Conservation (phyloP, 2,797 vertebrate genomes). For the Eleutherodactylus coqui region DNA sequence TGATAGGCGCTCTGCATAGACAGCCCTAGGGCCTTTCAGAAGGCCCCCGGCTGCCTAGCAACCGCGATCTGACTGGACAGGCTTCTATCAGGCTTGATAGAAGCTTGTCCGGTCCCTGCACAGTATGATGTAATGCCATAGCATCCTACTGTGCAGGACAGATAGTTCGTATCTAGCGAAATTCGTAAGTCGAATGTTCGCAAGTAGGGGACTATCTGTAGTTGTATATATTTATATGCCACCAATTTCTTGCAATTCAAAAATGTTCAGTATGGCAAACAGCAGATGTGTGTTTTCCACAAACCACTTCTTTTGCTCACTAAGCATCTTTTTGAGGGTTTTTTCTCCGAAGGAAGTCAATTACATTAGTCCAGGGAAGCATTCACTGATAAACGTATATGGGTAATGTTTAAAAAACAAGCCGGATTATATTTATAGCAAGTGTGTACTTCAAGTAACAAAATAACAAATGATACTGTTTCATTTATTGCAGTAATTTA, state of each 20-base stretch:
- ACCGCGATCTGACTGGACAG: too few relatives aligned
- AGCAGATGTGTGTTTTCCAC: constrained; percentile 57
- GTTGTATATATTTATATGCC: neutral
- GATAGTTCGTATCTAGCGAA: too few relatives aligned
- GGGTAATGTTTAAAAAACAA: neutral
- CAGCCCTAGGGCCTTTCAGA: too few relatives aligned
- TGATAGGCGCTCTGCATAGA: too few relatives aligned
- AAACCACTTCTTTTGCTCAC: constrained; percentile 30
- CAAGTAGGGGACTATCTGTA: too few relatives aligned
- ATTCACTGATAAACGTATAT: constrained; percentile 17
- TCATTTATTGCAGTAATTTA: neutral
- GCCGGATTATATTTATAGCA: constrained; percentile 1
- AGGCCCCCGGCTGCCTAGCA: too few relatives aligned
- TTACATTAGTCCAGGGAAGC: constrained; percentile 17
- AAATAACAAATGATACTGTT: constrained; percentile 11
- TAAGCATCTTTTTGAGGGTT: constrained; percentile 49
- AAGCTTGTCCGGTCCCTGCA: too few relatives aligned
- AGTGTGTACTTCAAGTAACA: constrained; percentile 1
- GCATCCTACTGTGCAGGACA: too few relatives aligned
- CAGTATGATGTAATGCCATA: too few relatives aligned
- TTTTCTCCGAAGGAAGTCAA: constrained; percentile 42
- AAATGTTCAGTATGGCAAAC: constrained; percentile 38
- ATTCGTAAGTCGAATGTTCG: too few relatives aligned
- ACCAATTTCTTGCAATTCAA: neutral
- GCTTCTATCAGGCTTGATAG: too few relatives aligned